phyloP scores from a whole-genome alignment of 1,140 invertebrate genomes.

The Nebria ingens region DNA sequence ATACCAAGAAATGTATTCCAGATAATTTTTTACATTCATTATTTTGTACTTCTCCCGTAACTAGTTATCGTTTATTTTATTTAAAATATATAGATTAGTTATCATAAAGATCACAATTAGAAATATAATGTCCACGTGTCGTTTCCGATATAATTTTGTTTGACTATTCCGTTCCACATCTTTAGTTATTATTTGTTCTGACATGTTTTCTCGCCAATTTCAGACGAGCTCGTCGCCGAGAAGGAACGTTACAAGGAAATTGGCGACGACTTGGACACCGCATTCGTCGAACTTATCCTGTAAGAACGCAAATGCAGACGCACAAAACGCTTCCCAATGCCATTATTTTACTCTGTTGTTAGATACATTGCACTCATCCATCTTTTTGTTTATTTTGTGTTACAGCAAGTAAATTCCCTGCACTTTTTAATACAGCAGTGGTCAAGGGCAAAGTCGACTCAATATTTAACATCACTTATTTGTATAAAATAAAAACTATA shows the following conservation, averaged over 20 bases:
- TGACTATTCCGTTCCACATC: constrained; percentile 8
- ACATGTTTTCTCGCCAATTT: constrained; percentile 25
- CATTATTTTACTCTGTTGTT: no score
- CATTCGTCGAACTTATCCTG: constrained; percentile 90
- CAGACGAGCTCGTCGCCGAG: constrained; percentile 97
- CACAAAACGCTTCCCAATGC: not conserved
- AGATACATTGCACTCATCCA: no score
- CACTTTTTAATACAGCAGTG: not conserved
- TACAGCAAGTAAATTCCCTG: constrained; percentile 18
- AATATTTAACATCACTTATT: not conserved
- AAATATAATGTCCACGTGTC: no score
- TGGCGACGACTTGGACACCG: constrained; percentile 96
- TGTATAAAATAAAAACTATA: no score
- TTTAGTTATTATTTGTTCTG: constrained; percentile 3
- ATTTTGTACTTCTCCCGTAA: no score
- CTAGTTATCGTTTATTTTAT: no score
- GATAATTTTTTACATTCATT: no score
- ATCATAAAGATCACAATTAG: no score
- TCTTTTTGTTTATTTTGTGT: constrained; percentile 26
- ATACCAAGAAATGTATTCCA: no score
- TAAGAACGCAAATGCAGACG: constrained; percentile 19
- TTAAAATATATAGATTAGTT: no score
- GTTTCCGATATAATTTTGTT: no score
- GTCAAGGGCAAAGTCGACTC: not conserved
- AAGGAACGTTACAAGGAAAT: constrained; percentile 99